Conservation (phyloP, 2,113 vertebrate genomes). For the Aspidoscelis tigris region DNA sequence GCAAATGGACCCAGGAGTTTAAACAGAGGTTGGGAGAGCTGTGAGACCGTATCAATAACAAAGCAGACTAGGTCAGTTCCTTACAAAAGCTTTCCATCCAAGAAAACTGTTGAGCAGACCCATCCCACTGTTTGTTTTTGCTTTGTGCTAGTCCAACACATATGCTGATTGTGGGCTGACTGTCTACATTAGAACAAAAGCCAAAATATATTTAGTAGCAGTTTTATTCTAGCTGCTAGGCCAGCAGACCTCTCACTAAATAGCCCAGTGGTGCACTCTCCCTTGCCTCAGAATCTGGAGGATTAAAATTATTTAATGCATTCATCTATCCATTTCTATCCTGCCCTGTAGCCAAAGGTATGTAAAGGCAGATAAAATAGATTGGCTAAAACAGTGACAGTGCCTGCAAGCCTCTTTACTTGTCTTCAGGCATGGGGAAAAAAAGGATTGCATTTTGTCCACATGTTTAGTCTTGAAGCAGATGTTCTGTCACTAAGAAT, state of each 20-base stretch:
- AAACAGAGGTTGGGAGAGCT: conserved; percentile 3
- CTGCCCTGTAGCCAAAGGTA: too few relatives aligned
- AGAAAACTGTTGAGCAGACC: conserved; percentile 8
- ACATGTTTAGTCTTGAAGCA: background rate
- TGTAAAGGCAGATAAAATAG: too few relatives aligned
- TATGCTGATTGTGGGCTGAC: background rate
- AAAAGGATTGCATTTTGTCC: too few relatives aligned
- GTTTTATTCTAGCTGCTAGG: background rate
- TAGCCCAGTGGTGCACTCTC: background rate
- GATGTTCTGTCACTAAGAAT: background rate
- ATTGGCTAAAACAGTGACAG: too few relatives aligned
- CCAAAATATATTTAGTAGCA: background rate
- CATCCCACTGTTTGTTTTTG: background rate
- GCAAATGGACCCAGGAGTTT: conserved; percentile 54
- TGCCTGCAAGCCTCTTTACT: background rate
- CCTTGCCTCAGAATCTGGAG: background rate
- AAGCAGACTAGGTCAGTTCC: conserved; percentile 1
- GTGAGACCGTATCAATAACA: conserved; percentile 24
- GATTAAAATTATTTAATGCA: background rate
- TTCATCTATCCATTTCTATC: too few relatives aligned
- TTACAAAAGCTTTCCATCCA: conserved; percentile 39
- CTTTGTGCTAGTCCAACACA: background rate
- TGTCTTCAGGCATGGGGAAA: background rate
- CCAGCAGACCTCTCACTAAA: background rate
- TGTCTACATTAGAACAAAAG: background rate